phyloP scores from a whole-genome alignment of 2,888 invertebrate genomes.

The Homarus gammarus region DNA sequence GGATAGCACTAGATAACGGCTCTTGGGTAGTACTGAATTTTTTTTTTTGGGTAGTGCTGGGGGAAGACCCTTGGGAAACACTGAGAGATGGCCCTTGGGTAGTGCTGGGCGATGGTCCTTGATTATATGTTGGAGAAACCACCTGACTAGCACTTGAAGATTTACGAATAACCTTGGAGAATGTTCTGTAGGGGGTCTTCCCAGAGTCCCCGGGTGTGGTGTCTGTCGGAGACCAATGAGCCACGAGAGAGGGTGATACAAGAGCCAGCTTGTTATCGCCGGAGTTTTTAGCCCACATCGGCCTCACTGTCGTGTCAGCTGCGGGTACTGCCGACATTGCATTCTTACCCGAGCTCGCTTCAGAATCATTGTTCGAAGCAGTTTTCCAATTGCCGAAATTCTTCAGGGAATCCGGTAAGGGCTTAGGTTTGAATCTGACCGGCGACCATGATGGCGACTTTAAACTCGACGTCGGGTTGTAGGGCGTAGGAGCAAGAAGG shows the following conservation, averaged over 20 bases:
- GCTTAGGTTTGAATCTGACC: slow-evolving; percentile 46
- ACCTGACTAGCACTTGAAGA: slow-evolving; percentile 15
- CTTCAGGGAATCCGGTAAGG: slow-evolving; percentile 3
- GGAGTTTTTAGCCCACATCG: not conserved
- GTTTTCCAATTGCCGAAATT: slow-evolving; percentile 5
- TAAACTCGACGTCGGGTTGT: slow-evolving; percentile 20
- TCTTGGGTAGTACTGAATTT: not conserved
- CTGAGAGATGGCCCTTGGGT: not conserved
- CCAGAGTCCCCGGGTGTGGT: not conserved
- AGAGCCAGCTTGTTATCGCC: slow-evolving; percentile 8
- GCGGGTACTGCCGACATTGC: not conserved
- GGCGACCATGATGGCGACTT: slow-evolving; percentile 46
- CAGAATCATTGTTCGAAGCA: not conserved
- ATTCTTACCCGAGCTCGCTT: not conserved
- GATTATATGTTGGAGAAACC: not conserved
- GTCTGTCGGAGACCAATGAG: not conserved
- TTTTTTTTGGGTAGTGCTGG: not conserved
- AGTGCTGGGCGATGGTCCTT: not conserved
- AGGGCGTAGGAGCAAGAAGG: slow-evolving; percentile 37
- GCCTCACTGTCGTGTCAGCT: not conserved
- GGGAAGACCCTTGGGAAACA: not conserved
- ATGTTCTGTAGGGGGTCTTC: not conserved
- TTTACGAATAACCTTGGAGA: not conserved
- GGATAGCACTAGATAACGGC: not conserved
- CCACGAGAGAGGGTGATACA: slow-evolving; percentile 16